Evolutionary conservation across 1,140 invertebrate species (phyloP).

Genomic region (Bombus sibiricus): DNA sequence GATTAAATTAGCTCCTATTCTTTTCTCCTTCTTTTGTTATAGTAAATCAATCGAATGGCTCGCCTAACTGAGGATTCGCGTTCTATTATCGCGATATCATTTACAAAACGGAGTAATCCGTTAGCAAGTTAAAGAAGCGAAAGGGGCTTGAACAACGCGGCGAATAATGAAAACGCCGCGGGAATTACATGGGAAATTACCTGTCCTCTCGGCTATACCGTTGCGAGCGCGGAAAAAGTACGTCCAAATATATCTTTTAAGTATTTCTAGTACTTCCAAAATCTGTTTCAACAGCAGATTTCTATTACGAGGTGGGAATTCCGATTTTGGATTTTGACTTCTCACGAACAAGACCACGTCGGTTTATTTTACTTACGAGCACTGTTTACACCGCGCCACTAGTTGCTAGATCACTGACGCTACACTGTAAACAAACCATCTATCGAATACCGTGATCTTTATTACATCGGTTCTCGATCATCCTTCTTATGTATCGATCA

Average conservation of each 20-base stretch:
- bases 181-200: not conserved
- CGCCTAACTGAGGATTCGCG: not conserved
- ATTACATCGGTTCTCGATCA: not conserved
- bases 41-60: not conserved
- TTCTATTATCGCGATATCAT: not conserved
- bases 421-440: slow-evolving; percentile 18
- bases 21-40: not conserved
- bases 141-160: not conserved
- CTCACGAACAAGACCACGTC: too few relatives aligned
- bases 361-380: not conserved
- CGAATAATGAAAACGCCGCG: slow-evolving; percentile 21
- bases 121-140: not conserved
- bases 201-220: not conserved
- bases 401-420: slow-evolving; percentile 12
- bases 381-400: not conserved
- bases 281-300: not conserved
- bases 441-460: not conserved
- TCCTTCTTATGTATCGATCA: not conserved
- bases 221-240: not conserved
- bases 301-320: not conserved
- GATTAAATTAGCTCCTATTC: not conserved
- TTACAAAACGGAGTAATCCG: not conserved
- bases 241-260: not conserved
- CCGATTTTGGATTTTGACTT: not conserved
- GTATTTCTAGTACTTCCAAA: not conserved